phyloP scores from a whole-genome alignment of 2,113 vertebrate species.

The Callospermophilus lateralis region DNA sequence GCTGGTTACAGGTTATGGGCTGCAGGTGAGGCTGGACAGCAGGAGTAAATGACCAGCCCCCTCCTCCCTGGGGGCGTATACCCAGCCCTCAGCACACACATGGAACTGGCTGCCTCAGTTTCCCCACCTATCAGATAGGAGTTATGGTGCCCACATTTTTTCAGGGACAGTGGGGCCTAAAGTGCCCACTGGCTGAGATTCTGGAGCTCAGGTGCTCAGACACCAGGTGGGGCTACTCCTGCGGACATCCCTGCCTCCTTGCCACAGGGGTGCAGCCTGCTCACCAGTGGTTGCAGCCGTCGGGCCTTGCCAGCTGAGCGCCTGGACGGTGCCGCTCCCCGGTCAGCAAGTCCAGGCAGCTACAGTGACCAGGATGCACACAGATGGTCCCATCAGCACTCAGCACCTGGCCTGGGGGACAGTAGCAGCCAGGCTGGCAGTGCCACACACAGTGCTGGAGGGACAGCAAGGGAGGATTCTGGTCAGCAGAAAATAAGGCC shows the following conservation, averaged over 20 bases:
- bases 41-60: neutral
- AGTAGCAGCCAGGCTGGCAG: conserved; percentile 95
- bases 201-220: neutral
- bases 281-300: conserved; percentile 95
- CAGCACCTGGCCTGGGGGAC: conserved; percentile 89
- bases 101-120: neutral
- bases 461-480: neutral
- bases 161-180: neutral
- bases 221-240: accelerated
- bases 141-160: neutral
- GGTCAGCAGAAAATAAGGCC: neutral
- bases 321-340: conserved; percentile 85
- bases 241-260: neutral
- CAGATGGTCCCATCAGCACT: conserved; percentile 87
- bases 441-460: conserved; percentile 91
- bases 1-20: too few species aligned
- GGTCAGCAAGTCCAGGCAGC: conserved; percentile 89
- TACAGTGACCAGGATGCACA: conserved; percentile 85
- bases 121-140: neutral
- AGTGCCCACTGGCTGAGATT: neutral
- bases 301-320: conserved; percentile 68
- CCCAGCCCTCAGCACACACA: neutral
- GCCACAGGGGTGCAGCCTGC: neutral
- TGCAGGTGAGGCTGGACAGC: neutral
- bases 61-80: neutral